These are phyloP conservation scores for Tichodroma muraria DNA, from an alignment of 2,113 vertebrate species.

Conservation along the genomic window DNA sequence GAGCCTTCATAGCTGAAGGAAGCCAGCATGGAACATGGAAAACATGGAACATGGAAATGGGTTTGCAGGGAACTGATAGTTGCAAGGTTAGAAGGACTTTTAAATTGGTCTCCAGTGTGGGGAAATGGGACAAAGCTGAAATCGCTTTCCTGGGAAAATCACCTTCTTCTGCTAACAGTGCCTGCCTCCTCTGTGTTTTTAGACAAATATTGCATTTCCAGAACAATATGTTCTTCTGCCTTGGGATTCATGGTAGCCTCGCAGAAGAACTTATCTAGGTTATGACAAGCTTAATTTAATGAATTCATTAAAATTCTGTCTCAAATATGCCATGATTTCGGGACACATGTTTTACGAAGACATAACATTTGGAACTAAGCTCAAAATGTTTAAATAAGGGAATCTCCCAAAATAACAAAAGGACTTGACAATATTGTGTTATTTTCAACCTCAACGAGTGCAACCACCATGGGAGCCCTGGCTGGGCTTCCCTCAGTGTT, in stretches of 20 bases:
- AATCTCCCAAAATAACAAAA: neutral
- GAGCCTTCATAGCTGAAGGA: neutral
- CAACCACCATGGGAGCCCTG: neutral
- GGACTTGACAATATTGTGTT: neutral
- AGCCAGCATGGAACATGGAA: neutral
- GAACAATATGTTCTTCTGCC: neutral
- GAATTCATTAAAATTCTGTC: neutral
- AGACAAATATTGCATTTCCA: neutral
- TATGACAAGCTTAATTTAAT: neutral
- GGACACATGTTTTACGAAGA: neutral
- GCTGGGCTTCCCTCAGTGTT: neutral
- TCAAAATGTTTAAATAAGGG: neutral
- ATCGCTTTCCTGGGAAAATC: neutral
- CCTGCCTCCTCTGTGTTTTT: neutral
- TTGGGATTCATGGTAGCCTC: neutral
- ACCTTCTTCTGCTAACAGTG: neutral
- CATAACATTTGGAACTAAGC: neutral
- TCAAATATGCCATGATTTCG: neutral
- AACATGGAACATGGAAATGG: too few species aligned
- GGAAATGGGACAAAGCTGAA: neutral
- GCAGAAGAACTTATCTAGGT: neutral
- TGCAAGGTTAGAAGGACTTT: neutral
- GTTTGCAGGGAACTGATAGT: neutral
- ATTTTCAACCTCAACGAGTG: neutral
- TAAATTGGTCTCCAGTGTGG: fast-evolving